Evolutionary conservation across 2,113 vertebrate genomes (phyloP).

Genomic region (Labeo catla): DNA sequence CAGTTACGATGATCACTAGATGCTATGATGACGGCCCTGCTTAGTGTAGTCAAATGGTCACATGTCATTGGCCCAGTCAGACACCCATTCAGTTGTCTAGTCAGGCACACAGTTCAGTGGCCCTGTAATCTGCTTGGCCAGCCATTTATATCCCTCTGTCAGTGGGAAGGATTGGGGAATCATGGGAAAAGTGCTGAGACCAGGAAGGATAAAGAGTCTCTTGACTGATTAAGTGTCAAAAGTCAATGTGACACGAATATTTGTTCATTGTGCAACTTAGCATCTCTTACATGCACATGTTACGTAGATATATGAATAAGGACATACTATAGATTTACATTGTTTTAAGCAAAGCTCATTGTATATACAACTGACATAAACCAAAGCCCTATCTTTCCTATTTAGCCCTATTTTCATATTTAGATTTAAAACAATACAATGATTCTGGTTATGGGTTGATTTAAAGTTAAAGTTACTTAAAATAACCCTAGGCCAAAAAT

Average conservation of each 20-base stretch:
- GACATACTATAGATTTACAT: not conserved
- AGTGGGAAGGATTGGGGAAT: not conserved
- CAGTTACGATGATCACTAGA: constrained; percentile 18
- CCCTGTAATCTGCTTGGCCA: constrained; percentile 37
- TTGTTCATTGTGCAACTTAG: not conserved
- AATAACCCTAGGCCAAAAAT: not conserved
- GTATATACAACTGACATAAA: not conserved
- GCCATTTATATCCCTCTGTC: constrained; percentile 16
- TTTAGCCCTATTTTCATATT: not conserved
- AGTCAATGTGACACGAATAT: not conserved
- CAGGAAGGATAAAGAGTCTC: not conserved
- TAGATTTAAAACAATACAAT: not conserved
- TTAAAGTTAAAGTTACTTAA: not conserved
- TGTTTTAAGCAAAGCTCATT: not conserved
- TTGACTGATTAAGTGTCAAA: not conserved
- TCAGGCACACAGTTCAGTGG: not conserved
- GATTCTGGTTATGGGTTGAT: not conserved
- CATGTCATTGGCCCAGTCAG: not conserved
- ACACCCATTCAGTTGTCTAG: not conserved
- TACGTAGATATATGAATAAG: not conserved
- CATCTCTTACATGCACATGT: not conserved
- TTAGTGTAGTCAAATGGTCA: not conserved
- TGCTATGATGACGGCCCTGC: not conserved
- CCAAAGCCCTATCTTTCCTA: not conserved
- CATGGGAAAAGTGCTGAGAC: not conserved